Conservation (phyloP, 2,888 invertebrate genomes). For the Andrena fulva region DNA sequence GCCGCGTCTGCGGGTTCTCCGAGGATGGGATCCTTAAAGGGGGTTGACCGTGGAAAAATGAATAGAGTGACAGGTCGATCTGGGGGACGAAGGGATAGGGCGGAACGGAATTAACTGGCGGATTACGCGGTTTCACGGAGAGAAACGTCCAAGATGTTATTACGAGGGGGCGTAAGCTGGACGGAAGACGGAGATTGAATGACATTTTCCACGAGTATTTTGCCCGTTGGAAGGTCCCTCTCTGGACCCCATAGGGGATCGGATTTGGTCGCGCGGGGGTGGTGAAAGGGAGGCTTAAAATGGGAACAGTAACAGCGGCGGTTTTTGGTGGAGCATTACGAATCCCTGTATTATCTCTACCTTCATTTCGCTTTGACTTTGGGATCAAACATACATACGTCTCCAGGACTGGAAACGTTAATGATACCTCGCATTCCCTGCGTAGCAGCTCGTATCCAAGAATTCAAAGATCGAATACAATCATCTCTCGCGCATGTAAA, state of each 20-base stretch:
- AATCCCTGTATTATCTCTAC: too few relatives aligned
- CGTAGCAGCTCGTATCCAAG: too few relatives aligned
- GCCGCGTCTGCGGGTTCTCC: slow-evolving; percentile 18
- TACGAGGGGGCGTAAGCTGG: not conserved
- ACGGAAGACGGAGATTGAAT: not conserved
- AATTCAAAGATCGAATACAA: too few relatives aligned
- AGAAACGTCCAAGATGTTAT: not conserved
- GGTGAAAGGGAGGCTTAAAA: too few relatives aligned
- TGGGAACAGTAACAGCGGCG: too few relatives aligned
- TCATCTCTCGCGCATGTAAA: too few relatives aligned
- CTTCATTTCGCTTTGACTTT: too few relatives aligned
- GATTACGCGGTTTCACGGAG: slow-evolving; percentile 3
- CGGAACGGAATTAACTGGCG: slow-evolving; percentile 6
- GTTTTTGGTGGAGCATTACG: too few relatives aligned
- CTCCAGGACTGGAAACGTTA: too few relatives aligned
- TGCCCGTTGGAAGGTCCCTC: not conserved
- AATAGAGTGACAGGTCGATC: not conserved
- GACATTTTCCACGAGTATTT: slow-evolving; percentile 1
- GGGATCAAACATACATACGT: too few relatives aligned
- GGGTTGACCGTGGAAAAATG: not conserved
- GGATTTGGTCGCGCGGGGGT: not conserved
- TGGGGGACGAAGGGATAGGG: not conserved
- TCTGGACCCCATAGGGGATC: not conserved
- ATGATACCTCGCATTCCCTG: too few relatives aligned
- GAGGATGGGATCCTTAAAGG: slow-evolving; percentile 41